phyloP scores from a whole-genome alignment of 2,888 invertebrate genomes.

The Hoplodrina ambigua region DNA sequence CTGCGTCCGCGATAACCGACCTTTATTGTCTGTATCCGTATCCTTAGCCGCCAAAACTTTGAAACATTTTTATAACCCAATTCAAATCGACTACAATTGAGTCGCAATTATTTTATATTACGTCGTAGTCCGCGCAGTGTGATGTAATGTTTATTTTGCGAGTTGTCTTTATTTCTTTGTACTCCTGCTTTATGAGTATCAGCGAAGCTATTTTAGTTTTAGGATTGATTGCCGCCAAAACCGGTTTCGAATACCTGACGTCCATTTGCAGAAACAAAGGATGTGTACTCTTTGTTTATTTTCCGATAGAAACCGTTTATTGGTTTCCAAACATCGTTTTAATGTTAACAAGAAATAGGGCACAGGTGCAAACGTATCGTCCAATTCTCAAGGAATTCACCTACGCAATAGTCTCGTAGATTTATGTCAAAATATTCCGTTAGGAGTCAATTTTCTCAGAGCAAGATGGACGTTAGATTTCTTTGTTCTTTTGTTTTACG shows the following conservation, averaged over 20 bases:
- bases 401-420: slow-evolving; percentile 13
- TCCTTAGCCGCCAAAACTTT: not conserved
- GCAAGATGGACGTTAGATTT: not conserved
- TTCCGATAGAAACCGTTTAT: not conserved
- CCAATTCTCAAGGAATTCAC: slow-evolving; percentile 19
- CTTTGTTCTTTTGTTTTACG: not conserved
- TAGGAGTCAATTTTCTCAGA: slow-evolving; percentile 18
- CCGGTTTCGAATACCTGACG: not conserved
- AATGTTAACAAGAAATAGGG: slow-evolving; percentile 18
- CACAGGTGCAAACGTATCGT: slow-evolving; percentile 42
- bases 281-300: slow-evolving; percentile 6
- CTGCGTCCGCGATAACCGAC: no score
- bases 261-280: slow-evolving; percentile 14
- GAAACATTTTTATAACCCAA: not conserved
- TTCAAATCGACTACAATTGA: slow-evolving; percentile 2
- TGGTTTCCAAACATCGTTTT: slow-evolving; percentile 5
- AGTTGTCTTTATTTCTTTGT: slow-evolving; percentile 8
- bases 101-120: slow-evolving; percentile 25
- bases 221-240: slow-evolving; percentile 14
- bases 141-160: slow-evolving; percentile 48
- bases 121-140: slow-evolving; percentile 6
- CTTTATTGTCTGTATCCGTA: not conserved
- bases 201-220: slow-evolving; percentile 28
- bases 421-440: slow-evolving; percentile 8
- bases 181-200: slow-evolving; percentile 5